Conservation (phyloP, 2,113 vertebrate species). For the Elaphurus davidianus region DNA sequence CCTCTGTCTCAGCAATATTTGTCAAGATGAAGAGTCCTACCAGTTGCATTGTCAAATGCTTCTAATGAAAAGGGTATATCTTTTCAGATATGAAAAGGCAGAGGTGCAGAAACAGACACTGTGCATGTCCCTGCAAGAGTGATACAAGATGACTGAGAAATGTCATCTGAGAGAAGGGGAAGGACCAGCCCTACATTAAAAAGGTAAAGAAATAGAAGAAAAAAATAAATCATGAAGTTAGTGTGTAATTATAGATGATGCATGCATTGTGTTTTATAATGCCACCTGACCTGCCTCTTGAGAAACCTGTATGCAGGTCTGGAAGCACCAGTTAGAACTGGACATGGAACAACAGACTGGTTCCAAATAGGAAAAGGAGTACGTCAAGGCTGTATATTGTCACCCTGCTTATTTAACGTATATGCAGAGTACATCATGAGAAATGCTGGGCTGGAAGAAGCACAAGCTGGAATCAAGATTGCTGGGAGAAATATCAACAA, state of each 20-base stretch:
- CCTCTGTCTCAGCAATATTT: not conserved
- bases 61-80: not conserved
- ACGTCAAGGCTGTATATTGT: not conserved
- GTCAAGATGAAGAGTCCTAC: not conserved
- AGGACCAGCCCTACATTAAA: not conserved
- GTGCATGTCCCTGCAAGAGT: not conserved
- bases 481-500: not conserved
- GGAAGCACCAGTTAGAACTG: not conserved
- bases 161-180: not conserved
- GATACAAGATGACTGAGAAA: not conserved
- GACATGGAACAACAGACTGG: not conserved
- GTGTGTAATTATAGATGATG: not conserved
- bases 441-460: not conserved
- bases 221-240: not conserved
- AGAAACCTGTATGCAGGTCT: not conserved
- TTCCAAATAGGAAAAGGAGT: not conserved
- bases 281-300: not conserved
- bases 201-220: not conserved
- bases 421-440: not conserved
- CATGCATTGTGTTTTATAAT: too few relatives aligned
- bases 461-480: not conserved
- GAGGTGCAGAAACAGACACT: not conserved
- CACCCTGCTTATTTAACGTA: not conserved
- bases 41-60: not conserved
- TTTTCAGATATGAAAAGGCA: not conserved